These are phyloP conservation scores for Trichosurus vulpecula DNA, from an alignment of 2,797 vertebrate genomes.

Conservation along the genomic window DNA sequence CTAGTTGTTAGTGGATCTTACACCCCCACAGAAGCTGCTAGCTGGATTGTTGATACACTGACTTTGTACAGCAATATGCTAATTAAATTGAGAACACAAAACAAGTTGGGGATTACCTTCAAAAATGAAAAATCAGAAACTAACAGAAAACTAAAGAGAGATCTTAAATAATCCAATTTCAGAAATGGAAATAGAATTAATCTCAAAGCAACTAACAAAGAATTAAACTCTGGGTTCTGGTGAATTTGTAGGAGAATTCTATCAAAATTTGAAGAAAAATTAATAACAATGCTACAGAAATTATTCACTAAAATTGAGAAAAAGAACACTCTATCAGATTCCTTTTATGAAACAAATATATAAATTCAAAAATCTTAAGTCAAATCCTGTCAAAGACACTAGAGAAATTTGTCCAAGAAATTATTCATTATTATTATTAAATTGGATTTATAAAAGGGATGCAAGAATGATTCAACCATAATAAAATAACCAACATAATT, in stretches of 20 bases:
- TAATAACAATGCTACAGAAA: neutral
- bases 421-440: neutral
- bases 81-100: neutral
- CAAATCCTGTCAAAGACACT: neutral
- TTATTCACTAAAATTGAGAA: neutral
- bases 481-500: neutral
- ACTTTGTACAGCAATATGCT: neutral
- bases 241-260: neutral
- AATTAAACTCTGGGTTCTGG: neutral
- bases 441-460: neutral
- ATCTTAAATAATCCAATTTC: neutral
- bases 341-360: neutral
- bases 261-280: neutral
- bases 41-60: too few species aligned
- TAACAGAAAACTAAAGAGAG: neutral
- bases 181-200: neutral
- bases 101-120: neutral
- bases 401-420: neutral
- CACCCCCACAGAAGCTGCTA: too few species aligned
- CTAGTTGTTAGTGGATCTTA: too few species aligned
- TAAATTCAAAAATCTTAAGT: neutral
- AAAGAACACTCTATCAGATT: neutral
- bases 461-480: neutral
- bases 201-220: neutral
- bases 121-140: neutral